Evolutionary conservation across 2,797 vertebrate genomes (phyloP).

Genomic region (Astyanax mexicanus): DNA sequence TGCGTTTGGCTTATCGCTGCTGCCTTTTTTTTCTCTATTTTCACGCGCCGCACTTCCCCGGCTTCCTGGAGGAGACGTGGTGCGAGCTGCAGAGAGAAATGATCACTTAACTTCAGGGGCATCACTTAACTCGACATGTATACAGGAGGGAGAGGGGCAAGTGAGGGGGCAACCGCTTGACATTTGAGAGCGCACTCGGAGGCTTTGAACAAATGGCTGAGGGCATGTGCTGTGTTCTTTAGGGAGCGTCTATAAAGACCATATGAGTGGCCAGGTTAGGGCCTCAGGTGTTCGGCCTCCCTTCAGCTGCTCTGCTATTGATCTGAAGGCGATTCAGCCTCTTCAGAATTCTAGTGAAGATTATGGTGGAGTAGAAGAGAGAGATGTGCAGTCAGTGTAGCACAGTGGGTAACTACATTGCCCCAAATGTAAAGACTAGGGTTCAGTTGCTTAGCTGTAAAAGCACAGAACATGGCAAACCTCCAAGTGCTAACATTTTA

Average conservation of each 20-base stretch:
- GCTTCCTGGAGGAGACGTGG: conserved; percentile 39
- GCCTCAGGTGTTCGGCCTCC: conserved; percentile 31
- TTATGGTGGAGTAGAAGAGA: conserved; percentile 21
- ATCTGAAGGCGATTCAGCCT: conserved; percentile 28
- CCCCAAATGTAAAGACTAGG: no score
- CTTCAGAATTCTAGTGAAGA: conserved; percentile 1
- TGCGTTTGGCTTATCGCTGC: conserved; percentile 61
- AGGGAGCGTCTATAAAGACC: conserved; percentile 14
- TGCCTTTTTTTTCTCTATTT: conserved; percentile 24
- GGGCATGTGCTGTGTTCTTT: conserved; percentile 12
- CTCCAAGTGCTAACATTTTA: no score
- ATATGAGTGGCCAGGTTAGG: conserved; percentile 10
- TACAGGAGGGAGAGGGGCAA: conserved; percentile 15
- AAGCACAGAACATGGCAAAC: no score
- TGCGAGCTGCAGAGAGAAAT: conserved; percentile 28
- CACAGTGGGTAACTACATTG: no score
- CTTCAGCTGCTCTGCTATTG: conserved; percentile 33
- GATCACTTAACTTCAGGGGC: conserved; percentile 56
- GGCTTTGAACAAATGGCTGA: conserved; percentile 38
- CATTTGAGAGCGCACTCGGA: conserved; percentile 37
- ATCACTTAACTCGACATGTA: conserved; percentile 33
- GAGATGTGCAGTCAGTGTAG: no score
- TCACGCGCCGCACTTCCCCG: conserved; percentile 39
- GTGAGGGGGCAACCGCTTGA: conserved; percentile 38
- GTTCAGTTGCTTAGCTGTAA: no score